Conservation (phyloP, 1,140 invertebrate genomes). For the Magallana ariakensis region DNA sequence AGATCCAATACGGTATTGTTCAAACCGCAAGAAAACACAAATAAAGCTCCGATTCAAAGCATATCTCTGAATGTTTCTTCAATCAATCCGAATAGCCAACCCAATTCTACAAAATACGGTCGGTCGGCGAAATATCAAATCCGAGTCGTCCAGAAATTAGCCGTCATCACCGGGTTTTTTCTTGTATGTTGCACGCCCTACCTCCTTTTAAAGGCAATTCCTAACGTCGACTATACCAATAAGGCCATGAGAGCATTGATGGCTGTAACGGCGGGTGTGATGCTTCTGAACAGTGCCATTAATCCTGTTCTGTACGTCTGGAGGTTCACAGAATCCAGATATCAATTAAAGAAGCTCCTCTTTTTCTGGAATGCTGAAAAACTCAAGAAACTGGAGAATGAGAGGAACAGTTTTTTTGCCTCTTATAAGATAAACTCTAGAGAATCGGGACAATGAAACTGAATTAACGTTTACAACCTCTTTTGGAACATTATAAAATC, state of each 20-base stretch:
- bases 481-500: no score
- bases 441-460: no score
- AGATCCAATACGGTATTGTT: neutral
- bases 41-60: neutral
- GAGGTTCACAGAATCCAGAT: neutral
- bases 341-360: conserved; percentile 8
- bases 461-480: no score
- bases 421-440: neutral
- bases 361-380: conserved; percentile 13
- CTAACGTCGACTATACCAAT: neutral
- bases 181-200: conserved; percentile 6
- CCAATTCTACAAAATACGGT: neutral
- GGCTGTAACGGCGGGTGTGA: neutral
- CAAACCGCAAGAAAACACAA: no score
- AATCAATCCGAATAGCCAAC: neutral
- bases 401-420: conserved; percentile 6
- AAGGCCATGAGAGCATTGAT: neutral
- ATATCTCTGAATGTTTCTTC: neutral
- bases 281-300: conserved; percentile 28
- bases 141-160: neutral
- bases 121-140: neutral
- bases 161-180: conserved; percentile 2
- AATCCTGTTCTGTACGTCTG: conserved; percentile 26
- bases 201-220: neutral
- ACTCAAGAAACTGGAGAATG: neutral